Evolutionary conservation across 2,888 invertebrate genomes (phyloP), one percentile per base, ranked within the genome.

Genomic region (Pristionchus arcanus): DNA sequence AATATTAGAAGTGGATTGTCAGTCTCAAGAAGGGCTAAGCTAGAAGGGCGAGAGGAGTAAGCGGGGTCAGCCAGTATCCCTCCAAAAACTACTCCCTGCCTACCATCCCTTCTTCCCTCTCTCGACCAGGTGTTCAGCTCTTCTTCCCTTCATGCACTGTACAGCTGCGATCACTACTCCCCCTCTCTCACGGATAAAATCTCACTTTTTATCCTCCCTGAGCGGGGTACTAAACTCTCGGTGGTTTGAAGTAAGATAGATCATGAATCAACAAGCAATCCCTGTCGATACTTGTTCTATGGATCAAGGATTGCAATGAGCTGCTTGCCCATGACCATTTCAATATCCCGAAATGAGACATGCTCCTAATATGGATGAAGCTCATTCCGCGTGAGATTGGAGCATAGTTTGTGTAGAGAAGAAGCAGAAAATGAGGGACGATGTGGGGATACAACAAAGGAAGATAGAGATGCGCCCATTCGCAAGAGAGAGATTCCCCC

Each of bases 401-500:
- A 37, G 55, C 55, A 2, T 5, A 84, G 84, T 84, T 84, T 84
- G 84, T 34, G 59, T 31, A 84, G 55, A 84, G 84, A 81, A 81
- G 28, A 9, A 42, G 81, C 81, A 71, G 71, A 77, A 77, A 77
- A 77, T 42, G 77, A 77, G 42, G 42, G 71, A 34, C 77, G 77
- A 77, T 77, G 77, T 15, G 28, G 71, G 71, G 77, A 77, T 77
- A 77, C 77, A 77, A 77, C 77, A 77, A 77, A 77, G 77, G 77
- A 77, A 42, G 77, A 77, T 42, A 49, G 34, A 49, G 77, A 77
- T 42, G 77, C 77, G 77, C 42, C 25, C 42, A 42, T 77, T 31
- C 71, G 19, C 71, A 71, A 71, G 34, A 71, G 34, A 77, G 19
- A 71, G 34, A 77, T 77, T 42, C 77, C 31, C 37, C 74, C n/a